Base-by-base conservation (phyloP, 2,113 vertebrate genomes). In the Heliornis fulica region DNA sequence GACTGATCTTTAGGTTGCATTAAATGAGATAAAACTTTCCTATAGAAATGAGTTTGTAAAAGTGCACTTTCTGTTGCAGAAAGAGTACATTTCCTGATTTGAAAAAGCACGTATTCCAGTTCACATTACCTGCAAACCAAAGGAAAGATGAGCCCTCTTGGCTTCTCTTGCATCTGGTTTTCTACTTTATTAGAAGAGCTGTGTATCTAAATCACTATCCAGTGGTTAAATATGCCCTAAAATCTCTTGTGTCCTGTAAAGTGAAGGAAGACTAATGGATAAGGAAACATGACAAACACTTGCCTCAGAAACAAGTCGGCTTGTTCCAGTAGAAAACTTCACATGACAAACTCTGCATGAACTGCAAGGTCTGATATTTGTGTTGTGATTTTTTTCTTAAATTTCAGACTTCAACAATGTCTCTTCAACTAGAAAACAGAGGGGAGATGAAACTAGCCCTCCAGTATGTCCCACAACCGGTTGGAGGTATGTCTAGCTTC, bases 371-470 rank as follows among this genome's bases (percentile, higher is more conserved):
- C 59, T 88, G 28, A 72, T 20, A 41, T 13, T 59, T 76, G 20
- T 61, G 51, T n/a, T n/a, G n/a, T n/a, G 5, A 0, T 11, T 25
- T 20, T 57, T 22, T 64, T 87, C 56, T 96, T 94, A 23, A 79
- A 93, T 91, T 95, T 86, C 96, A 97, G 90, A 97, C 98, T 71
- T 96, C 98, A 45, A 83, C 96, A 17, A 81, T 71, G 89, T 81
- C 97, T 79, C 87, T 96, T 38, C 97, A 98, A 43, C 71, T 77
- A 60, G 98, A 98, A 96, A 97, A 97, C 92, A 98, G 97, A 97
- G 99, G 98, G 83, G 98, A 98, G 86, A 99, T 99, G 96, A 99
- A 98, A 97, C 92, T 99, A 25, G 98, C 99, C 36, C 97, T 99
- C 34, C 98, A 98, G 69, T 99, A 99, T 53, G 96, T 99, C 53